Percentiles rank a stretch among this genome's conserved stretches.
phyloP scores from a whole-genome alignment of 2,888 invertebrate genomes.

The Periphyllus acericola region DNA sequence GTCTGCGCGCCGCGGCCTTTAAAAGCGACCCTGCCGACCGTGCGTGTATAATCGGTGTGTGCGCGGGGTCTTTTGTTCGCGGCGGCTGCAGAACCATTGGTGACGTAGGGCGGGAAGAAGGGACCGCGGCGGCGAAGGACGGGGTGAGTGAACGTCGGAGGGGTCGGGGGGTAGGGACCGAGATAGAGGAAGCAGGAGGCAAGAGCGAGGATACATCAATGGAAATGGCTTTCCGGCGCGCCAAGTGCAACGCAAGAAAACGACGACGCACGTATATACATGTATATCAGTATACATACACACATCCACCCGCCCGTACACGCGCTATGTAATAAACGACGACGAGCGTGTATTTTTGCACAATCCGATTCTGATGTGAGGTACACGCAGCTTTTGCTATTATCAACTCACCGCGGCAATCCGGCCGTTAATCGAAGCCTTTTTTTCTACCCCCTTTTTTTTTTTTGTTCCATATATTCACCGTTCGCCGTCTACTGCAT shows the following conservation, averaged over 20 bases:
- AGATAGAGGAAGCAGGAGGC: not conserved
- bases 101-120: not conserved
- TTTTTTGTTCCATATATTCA: not conserved
- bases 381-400: not conserved
- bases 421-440: not conserved
- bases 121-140: not conserved
- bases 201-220: conserved; percentile 33
- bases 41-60: conserved; percentile 28
- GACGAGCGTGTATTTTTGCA: not conserved
- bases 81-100: not conserved
- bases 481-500: not conserved
- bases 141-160: no score
- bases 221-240: conserved; percentile 43
- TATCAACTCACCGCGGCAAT: not conserved
- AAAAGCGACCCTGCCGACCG: conserved; percentile 35
- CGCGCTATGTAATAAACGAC: not conserved
- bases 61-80: conserved; percentile 43
- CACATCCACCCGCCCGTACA: not conserved
- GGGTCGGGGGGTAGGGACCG: not conserved
- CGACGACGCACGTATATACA: not conserved
- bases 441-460: not conserved
- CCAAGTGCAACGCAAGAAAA: conserved; percentile 32
- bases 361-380: not conserved
- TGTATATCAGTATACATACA: not conserved
- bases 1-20: conserved; percentile 40